Percentiles rank a stretch among this genome's conserved stretches.
phyloP scores from a whole-genome alignment of 1,140 invertebrate species.

The Zaprionus tsacasi region DNA sequence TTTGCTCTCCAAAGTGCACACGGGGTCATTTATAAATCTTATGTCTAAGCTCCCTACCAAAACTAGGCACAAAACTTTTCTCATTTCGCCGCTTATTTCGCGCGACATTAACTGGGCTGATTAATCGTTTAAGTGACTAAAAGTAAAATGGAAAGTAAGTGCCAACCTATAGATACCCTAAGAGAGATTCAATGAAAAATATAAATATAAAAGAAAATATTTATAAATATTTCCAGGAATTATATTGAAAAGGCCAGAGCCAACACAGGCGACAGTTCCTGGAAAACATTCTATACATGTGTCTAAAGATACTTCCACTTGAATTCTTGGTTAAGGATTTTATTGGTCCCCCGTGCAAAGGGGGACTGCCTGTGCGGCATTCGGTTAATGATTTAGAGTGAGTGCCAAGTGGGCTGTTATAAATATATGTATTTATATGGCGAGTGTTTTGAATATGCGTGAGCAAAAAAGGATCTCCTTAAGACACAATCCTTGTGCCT shows the following conservation, averaged over 20 bases:
- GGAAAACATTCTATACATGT: conserved; percentile 17
- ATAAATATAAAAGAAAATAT: background rate
- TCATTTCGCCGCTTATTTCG: conserved; percentile 71
- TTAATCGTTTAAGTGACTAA: conserved; percentile 62
- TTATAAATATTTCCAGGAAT: background rate
- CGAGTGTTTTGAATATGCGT: conserved; percentile 52
- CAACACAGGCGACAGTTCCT: background rate
- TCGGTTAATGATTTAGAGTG: conserved; percentile 77
- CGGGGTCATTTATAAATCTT: conserved; percentile 72
- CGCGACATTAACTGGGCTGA: conserved; percentile 74
- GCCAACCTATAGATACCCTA: background rate
- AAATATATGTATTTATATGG: conserved; percentile 61
- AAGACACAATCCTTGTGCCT: conserved; percentile 33
- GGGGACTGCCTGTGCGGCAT: conserved; percentile 43
- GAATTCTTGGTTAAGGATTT: conserved; percentile 52
- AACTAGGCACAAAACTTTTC: conserved; percentile 66
- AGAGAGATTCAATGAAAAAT: background rate
- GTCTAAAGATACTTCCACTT: conserved; percentile 32
- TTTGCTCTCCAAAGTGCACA: conserved; percentile 8
- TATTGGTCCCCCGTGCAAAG: conserved; percentile 59
- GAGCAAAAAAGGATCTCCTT: conserved; percentile 44
- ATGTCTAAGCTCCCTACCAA: conserved; percentile 30
- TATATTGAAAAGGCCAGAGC: background rate
- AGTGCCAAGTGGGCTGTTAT: conserved; percentile 76
- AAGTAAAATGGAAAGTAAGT: background rate